phyloP scores from a whole-genome alignment of 2,797 vertebrate genomes.

The Leptatherina wallacei region DNA sequence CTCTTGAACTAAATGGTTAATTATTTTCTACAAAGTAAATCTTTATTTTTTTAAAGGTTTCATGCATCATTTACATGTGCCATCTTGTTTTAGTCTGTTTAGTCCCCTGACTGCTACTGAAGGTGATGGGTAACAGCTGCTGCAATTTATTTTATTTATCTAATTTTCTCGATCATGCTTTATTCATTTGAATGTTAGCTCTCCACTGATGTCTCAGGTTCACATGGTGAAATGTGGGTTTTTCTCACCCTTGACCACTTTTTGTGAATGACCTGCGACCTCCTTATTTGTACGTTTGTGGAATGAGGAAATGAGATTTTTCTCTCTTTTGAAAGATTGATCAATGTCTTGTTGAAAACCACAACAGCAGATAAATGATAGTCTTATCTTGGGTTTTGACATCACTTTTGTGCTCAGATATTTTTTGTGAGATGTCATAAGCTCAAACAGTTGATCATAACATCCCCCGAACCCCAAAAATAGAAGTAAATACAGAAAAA shows the following conservation, averaged over 20 bases:
- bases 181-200: not conserved
- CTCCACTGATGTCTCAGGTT: not conserved
- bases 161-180: conserved; percentile 17
- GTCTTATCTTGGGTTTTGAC: conserved; percentile 38
- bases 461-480: not conserved
- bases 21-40: no score
- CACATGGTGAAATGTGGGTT: not conserved
- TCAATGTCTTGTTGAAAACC: conserved; percentile 17
- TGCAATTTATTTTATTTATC: conserved; percentile 14
- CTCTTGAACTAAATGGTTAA: no score
- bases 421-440: conserved; percentile 35
- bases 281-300: conserved; percentile 32
- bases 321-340: conserved; percentile 32
- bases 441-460: conserved; percentile 54
- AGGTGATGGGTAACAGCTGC: not conserved
- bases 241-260: conserved; percentile 3
- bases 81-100: no score
- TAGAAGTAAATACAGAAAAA: conserved; percentile 31
- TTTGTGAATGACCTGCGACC: conserved; percentile 15
- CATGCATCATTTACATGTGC: no score
- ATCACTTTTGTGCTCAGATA: conserved; percentile 29
- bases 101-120: no score
- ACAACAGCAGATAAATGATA: conserved; percentile 37
- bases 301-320: conserved; percentile 23
- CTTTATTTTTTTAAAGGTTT: no score